phyloP scores from a whole-genome alignment of 1,140 invertebrate genomes.

The Drosophila parabipectinata region DNA sequence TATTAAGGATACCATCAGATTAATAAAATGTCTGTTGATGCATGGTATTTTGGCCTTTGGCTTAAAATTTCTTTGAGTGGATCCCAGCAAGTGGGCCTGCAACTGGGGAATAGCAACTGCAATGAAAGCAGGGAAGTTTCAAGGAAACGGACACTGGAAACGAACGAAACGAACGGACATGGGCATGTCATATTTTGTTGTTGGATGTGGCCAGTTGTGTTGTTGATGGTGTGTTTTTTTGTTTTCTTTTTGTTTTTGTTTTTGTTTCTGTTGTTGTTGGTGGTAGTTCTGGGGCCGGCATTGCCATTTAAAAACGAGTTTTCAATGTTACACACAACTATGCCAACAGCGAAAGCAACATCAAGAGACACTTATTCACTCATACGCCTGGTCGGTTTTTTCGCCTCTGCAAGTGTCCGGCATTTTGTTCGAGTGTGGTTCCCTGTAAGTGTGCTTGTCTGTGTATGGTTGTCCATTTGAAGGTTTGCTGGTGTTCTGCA shows the following conservation, averaged over 20 bases:
- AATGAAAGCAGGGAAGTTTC: conserved; percentile 36
- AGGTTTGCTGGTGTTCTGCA: conserved; percentile 36
- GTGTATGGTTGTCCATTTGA: conserved; percentile 12
- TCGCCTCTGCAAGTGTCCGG: conserved; percentile 58
- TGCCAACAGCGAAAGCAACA: conserved; percentile 35
- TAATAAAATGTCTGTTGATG: no score
- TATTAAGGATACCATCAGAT: no score
- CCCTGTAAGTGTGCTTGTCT: conserved; percentile 8
- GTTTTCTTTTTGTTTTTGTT: conserved; percentile 29
- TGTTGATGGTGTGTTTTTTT: conserved; percentile 18
- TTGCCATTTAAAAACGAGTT: conserved; percentile 76
- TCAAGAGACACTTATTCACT: conserved; percentile 68
- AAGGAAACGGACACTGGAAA: conserved; percentile 70
- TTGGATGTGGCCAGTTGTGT: conserved; percentile 47
- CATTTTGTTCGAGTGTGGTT: conserved; percentile 61
- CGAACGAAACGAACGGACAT: conserved; percentile 69
- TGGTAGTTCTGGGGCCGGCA: conserved; percentile 24
- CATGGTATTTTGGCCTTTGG: no score
- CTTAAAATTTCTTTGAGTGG: conserved; percentile 4
- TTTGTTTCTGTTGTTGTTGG: conserved; percentile 18
- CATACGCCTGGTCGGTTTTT: conserved; percentile 63
- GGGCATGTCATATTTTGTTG: conserved; percentile 74
- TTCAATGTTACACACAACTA: conserved; percentile 68
- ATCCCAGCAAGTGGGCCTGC: conserved; percentile 30
- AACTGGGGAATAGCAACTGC: conserved; percentile 15